A percentile compares a stretch with the other conserved stretches of the same genome.
These are phyloP conservation scores for Ceratina australensis DNA, from an alignment of 1,140 invertebrate species.

Conservation along the genomic window DNA sequence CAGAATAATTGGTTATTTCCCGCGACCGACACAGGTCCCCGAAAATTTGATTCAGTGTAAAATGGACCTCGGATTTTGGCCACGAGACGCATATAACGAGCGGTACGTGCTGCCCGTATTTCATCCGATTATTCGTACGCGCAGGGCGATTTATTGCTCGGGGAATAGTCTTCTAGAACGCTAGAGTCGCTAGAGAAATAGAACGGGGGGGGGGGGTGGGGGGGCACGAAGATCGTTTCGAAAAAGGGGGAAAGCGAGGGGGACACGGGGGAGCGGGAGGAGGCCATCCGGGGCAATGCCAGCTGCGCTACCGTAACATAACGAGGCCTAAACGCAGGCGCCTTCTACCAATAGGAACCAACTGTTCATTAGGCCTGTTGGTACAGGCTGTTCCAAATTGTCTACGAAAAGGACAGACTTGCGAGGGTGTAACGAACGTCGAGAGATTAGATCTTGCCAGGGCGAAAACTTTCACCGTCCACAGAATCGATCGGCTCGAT, in stretches of 20 bases:
- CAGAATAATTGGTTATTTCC: neutral
- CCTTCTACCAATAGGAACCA: constrained; percentile 74
- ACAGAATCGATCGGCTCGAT: neutral
- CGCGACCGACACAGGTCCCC: neutral
- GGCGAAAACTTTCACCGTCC: neutral
- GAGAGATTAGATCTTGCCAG: constrained; percentile 26
- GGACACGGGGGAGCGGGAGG: constrained; percentile 12
- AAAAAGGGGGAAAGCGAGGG: constrained; percentile 49
- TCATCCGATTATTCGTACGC: constrained; percentile 45
- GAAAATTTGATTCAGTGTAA: neutral
- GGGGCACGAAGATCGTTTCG: constrained; percentile 65
- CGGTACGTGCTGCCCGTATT: constrained; percentile 31
- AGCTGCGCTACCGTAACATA: constrained; percentile 75
- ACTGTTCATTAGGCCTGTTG: constrained; percentile 76
- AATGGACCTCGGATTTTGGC: neutral
- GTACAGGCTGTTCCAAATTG: constrained; percentile 70
- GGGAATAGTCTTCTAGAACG: constrained; percentile 66
- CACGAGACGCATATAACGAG: constrained; percentile 35
- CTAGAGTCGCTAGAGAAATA: constrained; percentile 68
- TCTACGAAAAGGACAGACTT: constrained; percentile 48
- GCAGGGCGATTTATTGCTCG: constrained; percentile 42
- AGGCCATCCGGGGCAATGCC: constrained; percentile 66
- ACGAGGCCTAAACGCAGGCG: constrained; percentile 70
- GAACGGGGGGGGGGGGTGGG: too few relatives aligned
- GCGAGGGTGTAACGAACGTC: constrained; percentile 45